Conservation (phyloP, 2,797 vertebrate genomes). For the Thalassophryne amazonica region DNA sequence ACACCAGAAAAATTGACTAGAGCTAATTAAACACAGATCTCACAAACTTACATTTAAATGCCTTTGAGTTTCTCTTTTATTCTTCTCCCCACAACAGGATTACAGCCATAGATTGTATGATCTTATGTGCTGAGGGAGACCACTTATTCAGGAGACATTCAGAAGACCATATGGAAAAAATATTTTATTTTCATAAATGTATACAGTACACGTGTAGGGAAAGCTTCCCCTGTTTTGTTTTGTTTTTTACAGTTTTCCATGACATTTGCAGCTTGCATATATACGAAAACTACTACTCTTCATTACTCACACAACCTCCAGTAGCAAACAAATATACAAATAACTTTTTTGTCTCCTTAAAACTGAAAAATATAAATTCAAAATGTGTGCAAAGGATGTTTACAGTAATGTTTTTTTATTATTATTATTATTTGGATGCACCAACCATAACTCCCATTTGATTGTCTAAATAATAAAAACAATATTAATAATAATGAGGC, state of each 20-base stretch:
- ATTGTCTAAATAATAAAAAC: constrained; percentile 75
- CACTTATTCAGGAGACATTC: neutral
- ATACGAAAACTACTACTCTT: constrained; percentile 49
- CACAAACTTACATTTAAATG: constrained; percentile 32
- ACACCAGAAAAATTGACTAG: constrained; percentile 53
- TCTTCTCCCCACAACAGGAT: no score
- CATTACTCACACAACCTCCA: constrained; percentile 60
- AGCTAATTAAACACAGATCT: constrained; percentile 47
- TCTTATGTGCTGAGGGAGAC: neutral
- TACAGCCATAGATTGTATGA: neutral
- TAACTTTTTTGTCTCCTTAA: constrained; percentile 23
- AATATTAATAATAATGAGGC: constrained; percentile 17
- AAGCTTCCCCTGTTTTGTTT: constrained; percentile 9
- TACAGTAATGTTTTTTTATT: constrained; percentile 45
- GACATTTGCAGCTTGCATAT: constrained; percentile 64
- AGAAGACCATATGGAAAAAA: constrained; percentile 68
- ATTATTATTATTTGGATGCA: constrained; percentile 56
- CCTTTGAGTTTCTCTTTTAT: neutral
- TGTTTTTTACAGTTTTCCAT: constrained; percentile 47
- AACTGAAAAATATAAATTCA: constrained; percentile 59
- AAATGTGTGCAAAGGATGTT: constrained; percentile 61
- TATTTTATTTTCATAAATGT: constrained; percentile 80
- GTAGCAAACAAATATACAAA: constrained; percentile 41
- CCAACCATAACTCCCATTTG: constrained; percentile 52
- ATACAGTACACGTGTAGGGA: constrained; percentile 67